Base-by-base conservation (phyloP, 2,888 invertebrate genomes). In the Sarcophaga subvicina region DNA sequence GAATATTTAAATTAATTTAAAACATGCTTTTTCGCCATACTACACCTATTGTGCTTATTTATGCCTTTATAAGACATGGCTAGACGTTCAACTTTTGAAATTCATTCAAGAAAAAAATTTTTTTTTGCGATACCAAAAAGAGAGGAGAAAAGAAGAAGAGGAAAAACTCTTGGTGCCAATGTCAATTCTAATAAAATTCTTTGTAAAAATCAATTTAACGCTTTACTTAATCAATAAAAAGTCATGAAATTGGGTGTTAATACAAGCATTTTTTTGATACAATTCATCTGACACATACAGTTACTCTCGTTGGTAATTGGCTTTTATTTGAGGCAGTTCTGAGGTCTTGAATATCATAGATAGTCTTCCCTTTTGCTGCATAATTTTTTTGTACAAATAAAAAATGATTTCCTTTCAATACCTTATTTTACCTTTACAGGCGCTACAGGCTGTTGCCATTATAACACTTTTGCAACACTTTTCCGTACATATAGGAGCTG, bases 1-100 rank as follows among this genome's bases (percentile, higher is more conserved):
- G 10, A 47, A 75, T 47, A 75, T 75, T 63, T 37, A 75, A 75
- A 75, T 64, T 17, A 12, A 73, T 73, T 71, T 63, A 27, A 75
- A 49, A 25, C 20, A 12, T 45, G 20, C 25, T 49, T 47, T 69
- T 6, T 17, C 37, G 49, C 37, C 37, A 10, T 37, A 37, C 37
- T 49, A 69, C 47, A 69, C n/a, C 12, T 17, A 49, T 69, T 69
- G 47, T 22, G 49, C 2, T 25, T 49, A 37, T 49, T 49, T 8
- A 5, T 6, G 5, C 49, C 22, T 22, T 14, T 6, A 22, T 1
- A 22, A 6, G 8, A 22, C 14, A 59, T 59, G 71, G 62, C 62
- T 47, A 47, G 62, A 47, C 73, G 62, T 22, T 62, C 12, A 72
- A 37, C 37, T n/a, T 72, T 27, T 4, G n/a, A 37, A 4, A 60